Percentiles rank a stretch among this genome's conserved stretches.
These are phyloP conservation scores for Equus przewalskii DNA, from an alignment of 2,113 vertebrate species.

Conservation along the genomic window DNA sequence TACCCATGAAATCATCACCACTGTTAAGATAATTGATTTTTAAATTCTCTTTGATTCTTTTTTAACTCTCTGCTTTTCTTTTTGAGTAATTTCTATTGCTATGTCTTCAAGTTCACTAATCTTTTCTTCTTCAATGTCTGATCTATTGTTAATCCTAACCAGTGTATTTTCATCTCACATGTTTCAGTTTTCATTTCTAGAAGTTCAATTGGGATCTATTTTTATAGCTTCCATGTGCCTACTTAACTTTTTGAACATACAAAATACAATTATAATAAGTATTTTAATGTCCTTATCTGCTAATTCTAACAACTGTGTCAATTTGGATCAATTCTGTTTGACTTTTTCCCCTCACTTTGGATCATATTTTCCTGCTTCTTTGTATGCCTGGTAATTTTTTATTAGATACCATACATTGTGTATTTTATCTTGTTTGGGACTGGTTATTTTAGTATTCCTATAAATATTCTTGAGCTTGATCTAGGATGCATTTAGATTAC, in stretches of 20 bases:
- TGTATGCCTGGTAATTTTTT: neutral
- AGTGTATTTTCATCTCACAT: neutral
- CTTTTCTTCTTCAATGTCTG: neutral
- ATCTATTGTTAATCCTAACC: neutral
- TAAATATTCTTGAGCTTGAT: neutral
- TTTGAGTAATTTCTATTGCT: neutral
- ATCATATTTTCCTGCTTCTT: neutral
- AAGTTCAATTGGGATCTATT: neutral
- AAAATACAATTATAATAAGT: neutral
- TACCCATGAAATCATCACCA: neutral
- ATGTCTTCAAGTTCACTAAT: neutral
- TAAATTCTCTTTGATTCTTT: neutral
- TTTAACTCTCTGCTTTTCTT: neutral
- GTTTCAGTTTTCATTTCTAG: neutral
- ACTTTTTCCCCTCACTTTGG: neutral
- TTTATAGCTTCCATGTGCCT: neutral
- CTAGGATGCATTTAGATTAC: neutral
- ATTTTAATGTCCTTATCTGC: neutral
- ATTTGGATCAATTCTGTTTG: neutral
- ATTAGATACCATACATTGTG: neutral
- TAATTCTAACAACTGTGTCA: neutral
- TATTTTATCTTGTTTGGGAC: neutral
- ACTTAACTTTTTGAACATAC: neutral
- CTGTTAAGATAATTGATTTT: neutral
- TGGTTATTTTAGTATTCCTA: neutral